A percentile compares a stretch with the other conserved stretches of the same genome.
phyloP scores from a whole-genome alignment of 2,888 invertebrate species.

The Polyploca ridens region DNA sequence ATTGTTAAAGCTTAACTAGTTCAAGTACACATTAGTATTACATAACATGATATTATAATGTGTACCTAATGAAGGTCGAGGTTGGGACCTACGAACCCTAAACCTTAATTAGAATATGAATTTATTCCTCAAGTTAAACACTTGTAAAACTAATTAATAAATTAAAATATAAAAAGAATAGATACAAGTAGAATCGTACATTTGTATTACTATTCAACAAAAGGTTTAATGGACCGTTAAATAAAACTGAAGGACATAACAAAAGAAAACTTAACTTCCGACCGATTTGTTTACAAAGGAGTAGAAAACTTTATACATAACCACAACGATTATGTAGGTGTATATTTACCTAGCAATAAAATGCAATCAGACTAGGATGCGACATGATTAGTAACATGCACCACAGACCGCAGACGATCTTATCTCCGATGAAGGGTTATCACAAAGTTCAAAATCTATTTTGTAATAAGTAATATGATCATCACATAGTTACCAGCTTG shows the following conservation, averaged over 20 bases:
- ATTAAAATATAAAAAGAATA: too few relatives aligned
- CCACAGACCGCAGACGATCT: neutral
- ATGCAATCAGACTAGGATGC: neutral
- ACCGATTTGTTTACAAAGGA: neutral
- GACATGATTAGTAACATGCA: neutral
- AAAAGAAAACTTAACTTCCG: conserved; percentile 3
- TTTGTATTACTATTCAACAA: neutral
- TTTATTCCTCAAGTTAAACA: neutral
- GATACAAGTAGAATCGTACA: neutral
- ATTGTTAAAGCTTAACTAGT: neutral
- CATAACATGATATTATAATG: conserved; percentile 1
- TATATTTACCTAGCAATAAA: neutral
- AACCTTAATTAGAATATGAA: neutral
- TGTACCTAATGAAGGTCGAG: neutral
- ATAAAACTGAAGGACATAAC: neutral
- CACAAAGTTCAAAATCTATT: neutral
- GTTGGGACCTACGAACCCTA: neutral
- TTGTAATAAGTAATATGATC: neutral
- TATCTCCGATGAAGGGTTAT: neutral
- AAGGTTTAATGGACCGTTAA: neutral
- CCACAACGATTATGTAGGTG: neutral
- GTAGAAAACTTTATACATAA: neutral
- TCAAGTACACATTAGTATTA: neutral
- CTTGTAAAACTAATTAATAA: too few relatives aligned
- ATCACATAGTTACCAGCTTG: neutral